A percentile compares a stretch with the other conserved stretches of the same genome.
Conservation (phyloP, 2,797 vertebrate species). For the Onychomys arenicola region DNA sequence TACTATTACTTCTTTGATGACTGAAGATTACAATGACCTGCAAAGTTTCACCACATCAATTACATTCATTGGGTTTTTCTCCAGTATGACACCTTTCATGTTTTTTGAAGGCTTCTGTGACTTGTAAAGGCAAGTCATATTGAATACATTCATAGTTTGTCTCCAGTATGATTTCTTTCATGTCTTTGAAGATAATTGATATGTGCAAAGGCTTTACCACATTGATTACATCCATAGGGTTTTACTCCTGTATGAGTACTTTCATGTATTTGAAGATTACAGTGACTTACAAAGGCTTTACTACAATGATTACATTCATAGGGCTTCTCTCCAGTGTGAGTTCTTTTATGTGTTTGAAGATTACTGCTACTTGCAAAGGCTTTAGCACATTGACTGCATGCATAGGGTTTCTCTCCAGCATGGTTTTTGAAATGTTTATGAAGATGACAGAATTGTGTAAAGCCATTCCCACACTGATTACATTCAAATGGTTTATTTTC, state of each 20-base stretch:
- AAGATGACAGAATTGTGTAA: neutral
- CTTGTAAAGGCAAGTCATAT: neutral
- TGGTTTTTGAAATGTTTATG: neutral
- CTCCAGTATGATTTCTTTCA: neutral
- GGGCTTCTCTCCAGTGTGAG: neutral
- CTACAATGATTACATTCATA: neutral
- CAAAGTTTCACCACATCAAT: neutral
- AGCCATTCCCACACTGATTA: neutral
- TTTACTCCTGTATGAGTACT: neutral
- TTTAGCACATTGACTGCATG: neutral
- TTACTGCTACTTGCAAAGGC: neutral
- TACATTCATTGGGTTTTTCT: neutral
- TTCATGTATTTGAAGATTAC: neutral
- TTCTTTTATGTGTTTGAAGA: neutral
- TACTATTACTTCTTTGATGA: neutral
- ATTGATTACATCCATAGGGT: neutral
- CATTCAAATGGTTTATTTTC: neutral
- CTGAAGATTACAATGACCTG: neutral
- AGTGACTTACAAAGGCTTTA: neutral
- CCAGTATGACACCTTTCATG: neutral
- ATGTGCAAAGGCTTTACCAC: neutral
- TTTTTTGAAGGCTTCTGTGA: neutral
- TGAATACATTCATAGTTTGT: neutral
- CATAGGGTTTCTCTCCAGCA: neutral
- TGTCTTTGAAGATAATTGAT: neutral